Evolutionary conservation across 2,797 vertebrate species (phyloP).

Genomic region (Fratercula arctica): DNA sequence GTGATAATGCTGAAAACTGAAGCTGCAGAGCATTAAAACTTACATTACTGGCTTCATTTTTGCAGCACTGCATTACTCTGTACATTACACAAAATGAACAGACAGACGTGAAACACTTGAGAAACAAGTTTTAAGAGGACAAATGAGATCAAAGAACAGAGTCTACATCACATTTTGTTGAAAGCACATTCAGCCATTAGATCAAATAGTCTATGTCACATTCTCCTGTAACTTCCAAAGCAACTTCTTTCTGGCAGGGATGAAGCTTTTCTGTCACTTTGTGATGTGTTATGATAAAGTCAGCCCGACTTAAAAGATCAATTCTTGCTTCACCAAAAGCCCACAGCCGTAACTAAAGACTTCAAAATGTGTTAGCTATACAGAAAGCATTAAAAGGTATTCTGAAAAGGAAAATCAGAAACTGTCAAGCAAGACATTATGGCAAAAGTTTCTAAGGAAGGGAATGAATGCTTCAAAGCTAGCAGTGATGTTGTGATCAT

Average conservation of each 20-base stretch:
- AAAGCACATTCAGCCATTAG: conserved; percentile 66
- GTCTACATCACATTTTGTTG: conserved; percentile 58
- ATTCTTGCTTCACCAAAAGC: conserved; percentile 20
- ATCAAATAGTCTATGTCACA: conserved; percentile 67
- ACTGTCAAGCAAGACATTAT: neutral
- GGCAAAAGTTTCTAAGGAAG: neutral
- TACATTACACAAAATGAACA: conserved; percentile 56
- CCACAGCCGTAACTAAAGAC: neutral
- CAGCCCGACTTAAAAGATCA: conserved; percentile 1
- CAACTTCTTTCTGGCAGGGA: conserved; percentile 52
- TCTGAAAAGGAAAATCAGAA: neutral
- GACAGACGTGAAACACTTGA: conserved; percentile 63
- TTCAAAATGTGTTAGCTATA: neutral
- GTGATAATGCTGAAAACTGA: conserved; percentile 57
- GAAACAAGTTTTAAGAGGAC: conserved; percentile 71
- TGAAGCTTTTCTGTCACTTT: conserved; percentile 57
- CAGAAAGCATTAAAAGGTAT: neutral
- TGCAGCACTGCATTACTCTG: conserved; percentile 47
- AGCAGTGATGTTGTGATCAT: neutral
- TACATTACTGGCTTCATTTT: conserved; percentile 53
- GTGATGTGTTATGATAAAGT: conserved; percentile 4
- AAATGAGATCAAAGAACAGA: conserved; percentile 70
- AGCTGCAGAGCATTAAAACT: conserved; percentile 57
- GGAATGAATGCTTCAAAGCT: neutral
- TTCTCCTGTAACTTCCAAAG: conserved; percentile 59